Evolutionary conservation across 2,113 vertebrate genomes (phyloP), one percentile per base, ranked within the genome.

Genomic region (Cololabis saira): DNA sequence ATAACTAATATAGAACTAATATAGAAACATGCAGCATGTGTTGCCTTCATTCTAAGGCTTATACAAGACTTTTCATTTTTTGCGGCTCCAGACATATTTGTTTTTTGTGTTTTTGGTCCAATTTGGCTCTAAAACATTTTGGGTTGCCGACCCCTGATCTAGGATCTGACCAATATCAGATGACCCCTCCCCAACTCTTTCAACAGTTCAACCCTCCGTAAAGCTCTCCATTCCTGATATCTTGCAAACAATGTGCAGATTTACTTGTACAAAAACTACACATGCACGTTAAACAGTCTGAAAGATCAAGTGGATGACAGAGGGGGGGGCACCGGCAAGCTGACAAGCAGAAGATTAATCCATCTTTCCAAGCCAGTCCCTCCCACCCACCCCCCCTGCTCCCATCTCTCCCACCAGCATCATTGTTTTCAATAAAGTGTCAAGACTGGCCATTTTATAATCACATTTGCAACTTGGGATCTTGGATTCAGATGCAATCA

Each of bases 341-440:
- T 83, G 90, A 92, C 90, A 90, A 63, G 76, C 78, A 66, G 76
- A 86, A 89, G 92, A 93, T 89, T 69, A 90, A 92, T 93, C 84
- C 89, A 83, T 90, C 88, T 74, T 73, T 78, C 59, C 74, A 60
- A 68, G 58, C 63, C 88, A 75, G 65, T 77, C 70, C 74, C 81
- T 81, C 78, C 74, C 79, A 52, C 74, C 83, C 82, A 79, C 79
- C 79, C 78, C 81, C 68, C 67, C 60, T 69, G 79, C 69, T 74
- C 73, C 78, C 21, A 27, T 51, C 78, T 82, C 76, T 89, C 68
- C 59, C 80, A 78, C 83, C 85, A 83, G 90, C 80, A 90, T 91
- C 91, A 93, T 91, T 92, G 91, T 92, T 93, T 94, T 93, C 93
- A 93, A 93, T 93, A 93, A 93, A 93, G 87, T 93, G 91, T 92